A percentile compares a stretch with the other conserved stretches of the same genome.
phyloP scores from a whole-genome alignment of 1,140 invertebrate genomes.

The Anoplolepis gracilipes region DNA sequence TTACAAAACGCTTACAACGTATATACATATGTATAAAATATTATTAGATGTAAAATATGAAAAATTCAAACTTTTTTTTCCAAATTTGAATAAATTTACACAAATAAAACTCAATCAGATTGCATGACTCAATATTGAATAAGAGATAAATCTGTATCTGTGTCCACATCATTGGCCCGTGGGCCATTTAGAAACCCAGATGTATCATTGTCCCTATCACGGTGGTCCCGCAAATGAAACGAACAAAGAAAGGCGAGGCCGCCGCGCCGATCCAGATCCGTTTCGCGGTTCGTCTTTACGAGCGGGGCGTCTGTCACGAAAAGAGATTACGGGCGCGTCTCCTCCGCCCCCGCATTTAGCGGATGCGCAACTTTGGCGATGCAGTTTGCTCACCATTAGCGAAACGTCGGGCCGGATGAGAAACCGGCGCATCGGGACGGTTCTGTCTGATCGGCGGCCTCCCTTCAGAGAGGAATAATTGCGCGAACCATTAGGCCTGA shows the following conservation, averaged over 20 bases:
- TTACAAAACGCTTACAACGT: too few species aligned
- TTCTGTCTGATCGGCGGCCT: constrained; percentile 38
- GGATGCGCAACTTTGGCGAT: constrained; percentile 51
- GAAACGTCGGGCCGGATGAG: constrained; percentile 70
- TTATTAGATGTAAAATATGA: background rate
- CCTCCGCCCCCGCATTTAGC: constrained; percentile 54
- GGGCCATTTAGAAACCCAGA: background rate
- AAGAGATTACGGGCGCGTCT: constrained; percentile 66
- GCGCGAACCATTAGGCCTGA: constrained; percentile 80
- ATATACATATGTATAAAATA: too few species aligned
- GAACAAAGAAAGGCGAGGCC: constrained; percentile 5
- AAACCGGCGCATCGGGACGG: constrained; percentile 55
- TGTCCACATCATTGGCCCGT: background rate
- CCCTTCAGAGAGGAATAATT: constrained; percentile 70
- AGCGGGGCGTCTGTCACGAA: constrained; percentile 38
- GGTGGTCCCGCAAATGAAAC: constrained; percentile 49
- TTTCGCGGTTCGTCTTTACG: constrained; percentile 58
- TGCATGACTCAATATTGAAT: background rate
- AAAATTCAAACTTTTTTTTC: constrained; percentile 5
- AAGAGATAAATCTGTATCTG: background rate
- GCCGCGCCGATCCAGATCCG: background rate
- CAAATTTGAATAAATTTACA: background rate
- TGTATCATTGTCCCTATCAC: constrained; percentile 27
- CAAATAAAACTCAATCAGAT: background rate
- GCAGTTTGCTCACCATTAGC: constrained; percentile 79